Evolutionary conservation across 2,113 vertebrate genomes (phyloP).

Genomic region (Sapayoa aenigma): DNA sequence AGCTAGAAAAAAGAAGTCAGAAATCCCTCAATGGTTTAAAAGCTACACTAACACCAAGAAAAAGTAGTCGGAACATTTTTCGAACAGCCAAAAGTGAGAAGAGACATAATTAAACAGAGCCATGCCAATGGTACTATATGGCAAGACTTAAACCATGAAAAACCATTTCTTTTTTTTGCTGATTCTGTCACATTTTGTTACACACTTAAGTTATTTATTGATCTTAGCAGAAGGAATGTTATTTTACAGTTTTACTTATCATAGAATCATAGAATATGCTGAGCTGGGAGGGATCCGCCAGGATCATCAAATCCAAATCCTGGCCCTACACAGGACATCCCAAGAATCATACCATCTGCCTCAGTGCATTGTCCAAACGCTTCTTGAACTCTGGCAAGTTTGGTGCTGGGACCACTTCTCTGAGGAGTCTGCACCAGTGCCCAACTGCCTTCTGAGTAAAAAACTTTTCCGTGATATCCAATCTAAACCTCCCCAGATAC

Average conservation of each 20-base stretch:
- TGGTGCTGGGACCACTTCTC: too few relatives aligned
- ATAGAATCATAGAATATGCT: neutral
- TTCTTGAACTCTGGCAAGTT: neutral
- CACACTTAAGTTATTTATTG: neutral
- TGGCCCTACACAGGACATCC: neutral
- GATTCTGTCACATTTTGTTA: neutral
- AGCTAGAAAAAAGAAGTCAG: conserved; percentile 19
- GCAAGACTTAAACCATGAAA: neutral
- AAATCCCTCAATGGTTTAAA: conserved; percentile 47
- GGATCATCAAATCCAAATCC: accelerated
- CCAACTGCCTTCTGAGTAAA: accelerated
- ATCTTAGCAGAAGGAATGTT: neutral
- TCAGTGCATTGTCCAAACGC: neutral
- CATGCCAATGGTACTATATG: neutral
- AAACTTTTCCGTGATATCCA: neutral
- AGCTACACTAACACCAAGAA: conserved; percentile 48
- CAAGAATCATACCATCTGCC: too few relatives aligned
- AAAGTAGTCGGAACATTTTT: conserved; percentile 6
- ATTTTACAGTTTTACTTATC: neutral
- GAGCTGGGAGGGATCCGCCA: neutral
- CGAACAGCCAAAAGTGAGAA: neutral
- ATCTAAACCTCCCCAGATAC: accelerated
- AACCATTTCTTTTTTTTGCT: neutral
- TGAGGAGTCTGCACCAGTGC: neutral
- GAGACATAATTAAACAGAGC: neutral